Base-by-base conservation (phyloP, 2,888 invertebrate genomes). In the Baronia brevicornis region DNA sequence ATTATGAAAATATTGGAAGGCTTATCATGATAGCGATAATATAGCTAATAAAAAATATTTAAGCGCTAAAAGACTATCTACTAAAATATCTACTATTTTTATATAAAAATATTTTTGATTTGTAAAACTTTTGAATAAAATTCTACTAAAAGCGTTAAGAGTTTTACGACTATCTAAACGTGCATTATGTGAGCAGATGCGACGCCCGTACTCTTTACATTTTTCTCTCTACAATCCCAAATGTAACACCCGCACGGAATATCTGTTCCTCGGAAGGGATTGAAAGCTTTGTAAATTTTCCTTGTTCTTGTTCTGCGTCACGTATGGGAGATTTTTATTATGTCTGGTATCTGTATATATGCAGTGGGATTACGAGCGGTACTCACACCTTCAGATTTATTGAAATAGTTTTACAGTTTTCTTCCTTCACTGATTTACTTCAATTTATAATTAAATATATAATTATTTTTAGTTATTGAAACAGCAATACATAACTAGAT, bases 311-410 rank as follows among this genome's bases (percentile, higher is more conserved):
- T 57, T 67, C 44, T 54, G 46, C 60, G 67, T 70, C 80, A 78
- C 80, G 74, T 75, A 59, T 68, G 54, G 54, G 61, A 69, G 67
- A 66, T 56, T 73, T 78, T 74, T 77, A 75, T 74, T 72, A 73
- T 64, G 56, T 56, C 39, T 44, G 38, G 38, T 41, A 34, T n/a
- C n/a, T 38, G 38, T 46, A 55, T 49, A 43, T 48, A 43, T 46
- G 42, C 38, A 50, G 42, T 41, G 46, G 43, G 45, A 49, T 42
- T 39, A 51, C 35, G 43, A 38, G 48, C 45, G 48, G 51, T 40
- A 39, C 39, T 51, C 60, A 55, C 44, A 38, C 45, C 7, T 20
- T 10, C 11, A 13, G 7, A 4, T 28, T n/a, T 9, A 5, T 12
- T n/a, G 6, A 21, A 27, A 27, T 21, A 8, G 12, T 7, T 27